These are phyloP conservation scores for Coturnix japonica DNA, from an alignment of 2,113 vertebrate species.

Conservation along the genomic window DNA sequence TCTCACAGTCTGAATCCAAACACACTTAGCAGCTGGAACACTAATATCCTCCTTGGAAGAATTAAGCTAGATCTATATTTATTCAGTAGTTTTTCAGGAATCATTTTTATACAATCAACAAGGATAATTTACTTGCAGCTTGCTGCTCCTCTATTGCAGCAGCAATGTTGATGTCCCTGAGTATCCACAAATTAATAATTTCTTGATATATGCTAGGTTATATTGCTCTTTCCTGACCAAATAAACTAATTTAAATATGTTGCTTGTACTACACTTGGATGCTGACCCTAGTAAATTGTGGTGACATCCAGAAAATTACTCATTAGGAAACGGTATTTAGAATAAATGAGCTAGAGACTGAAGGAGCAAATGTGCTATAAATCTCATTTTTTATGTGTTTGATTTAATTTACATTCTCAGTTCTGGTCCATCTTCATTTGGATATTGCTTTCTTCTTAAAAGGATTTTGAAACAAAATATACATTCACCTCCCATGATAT, in stretches of 20 bases:
- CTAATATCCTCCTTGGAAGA: background rate
- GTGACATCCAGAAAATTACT: conserved; percentile 76
- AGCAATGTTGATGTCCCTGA: conserved; percentile 34
- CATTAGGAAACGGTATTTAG: conserved; percentile 73
- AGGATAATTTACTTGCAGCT: background rate
- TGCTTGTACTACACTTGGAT: conserved; percentile 68
- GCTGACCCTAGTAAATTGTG: conserved; percentile 69
- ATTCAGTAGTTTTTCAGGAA: background rate
- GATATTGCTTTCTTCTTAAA: conserved; percentile 26
- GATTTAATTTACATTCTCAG: conserved; percentile 55
- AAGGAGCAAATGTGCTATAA: conserved; percentile 55
- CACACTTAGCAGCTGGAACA: background rate
- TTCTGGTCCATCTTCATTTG: conserved; percentile 47
- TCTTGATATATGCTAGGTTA: conserved; percentile 50
- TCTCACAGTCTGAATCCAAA: background rate
- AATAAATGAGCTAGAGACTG: conserved; percentile 65
- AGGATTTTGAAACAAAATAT: conserved; percentile 15
- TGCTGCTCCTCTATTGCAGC: background rate
- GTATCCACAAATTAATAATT: conserved; percentile 62
- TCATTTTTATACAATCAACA: conserved; percentile 25
- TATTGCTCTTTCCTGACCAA: conserved; percentile 63
- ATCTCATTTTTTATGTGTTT: conserved; percentile 60
- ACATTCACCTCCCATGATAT: background rate
- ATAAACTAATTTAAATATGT: conserved; percentile 72
- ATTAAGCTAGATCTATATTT: background rate